A percentile compares a stretch with the other conserved stretches of the same genome.
Conservation (phyloP, 1,140 invertebrate species). For the Nasonia longicornis region DNA sequence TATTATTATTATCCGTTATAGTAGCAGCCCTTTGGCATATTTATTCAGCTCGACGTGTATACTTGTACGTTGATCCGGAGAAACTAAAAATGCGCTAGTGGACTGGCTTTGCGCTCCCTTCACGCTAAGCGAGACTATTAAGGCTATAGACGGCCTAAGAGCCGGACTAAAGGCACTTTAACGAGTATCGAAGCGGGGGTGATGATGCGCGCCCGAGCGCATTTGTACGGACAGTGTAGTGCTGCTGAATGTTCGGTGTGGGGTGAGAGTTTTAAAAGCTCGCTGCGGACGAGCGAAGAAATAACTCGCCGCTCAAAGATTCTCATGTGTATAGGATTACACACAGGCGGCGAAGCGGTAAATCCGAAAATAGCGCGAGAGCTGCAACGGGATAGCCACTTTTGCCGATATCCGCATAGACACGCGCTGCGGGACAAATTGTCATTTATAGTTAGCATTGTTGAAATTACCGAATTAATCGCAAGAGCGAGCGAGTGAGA, state of each 20-base stretch:
- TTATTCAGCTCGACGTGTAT: not conserved
- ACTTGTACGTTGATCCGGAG: not conserved
- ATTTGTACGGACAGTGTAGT: not conserved
- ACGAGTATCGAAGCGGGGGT: not conserved
- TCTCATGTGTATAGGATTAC: not conserved
- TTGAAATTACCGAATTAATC: slow-evolving; percentile 40
- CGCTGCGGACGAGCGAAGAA: too few relatives aligned
- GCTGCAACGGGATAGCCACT: not conserved
- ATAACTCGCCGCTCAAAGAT: too few relatives aligned
- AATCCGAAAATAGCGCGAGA: not conserved
- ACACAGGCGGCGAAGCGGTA: not conserved
- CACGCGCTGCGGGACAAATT: slow-evolving; percentile 8
- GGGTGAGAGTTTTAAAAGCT: not conserved
- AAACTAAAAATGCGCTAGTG: not conserved
- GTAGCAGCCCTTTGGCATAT: not conserved
- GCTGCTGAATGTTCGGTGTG: too few relatives aligned
- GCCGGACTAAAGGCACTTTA: slow-evolving; percentile 17
- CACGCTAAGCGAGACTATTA: not conserved
- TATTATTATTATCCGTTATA: slow-evolving; percentile 35
- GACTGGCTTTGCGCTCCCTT: not conserved
- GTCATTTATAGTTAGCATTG: slow-evolving; percentile 11
- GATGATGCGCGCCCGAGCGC: not conserved
- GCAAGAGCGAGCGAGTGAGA: not conserved
- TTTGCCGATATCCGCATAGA: not conserved
- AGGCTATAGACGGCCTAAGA: not conserved